Evolutionary conservation across 2,113 vertebrate species (phyloP).

Genomic region (Halcyon malimbica): DNA sequence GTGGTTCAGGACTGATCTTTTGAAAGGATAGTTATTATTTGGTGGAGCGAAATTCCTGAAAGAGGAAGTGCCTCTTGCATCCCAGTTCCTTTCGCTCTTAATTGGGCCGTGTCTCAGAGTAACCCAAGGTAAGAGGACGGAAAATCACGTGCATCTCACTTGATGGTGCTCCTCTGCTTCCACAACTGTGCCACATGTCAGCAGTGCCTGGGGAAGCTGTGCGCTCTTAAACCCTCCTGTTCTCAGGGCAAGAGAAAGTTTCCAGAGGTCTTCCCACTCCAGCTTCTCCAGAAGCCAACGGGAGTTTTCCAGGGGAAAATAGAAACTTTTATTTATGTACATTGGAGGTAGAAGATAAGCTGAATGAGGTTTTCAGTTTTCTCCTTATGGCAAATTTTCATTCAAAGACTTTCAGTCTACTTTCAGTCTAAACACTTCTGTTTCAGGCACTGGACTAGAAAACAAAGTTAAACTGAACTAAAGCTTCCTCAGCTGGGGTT

Average conservation of each 20-base stretch:
- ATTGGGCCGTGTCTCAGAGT: not conserved
- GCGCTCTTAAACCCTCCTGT: not conserved
- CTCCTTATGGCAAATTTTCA: not conserved
- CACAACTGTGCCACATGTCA: accelerated
- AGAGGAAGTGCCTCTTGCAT: not conserved
- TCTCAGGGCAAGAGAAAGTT: not conserved
- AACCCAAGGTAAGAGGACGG: not conserved
- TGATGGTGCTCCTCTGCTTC: not conserved
- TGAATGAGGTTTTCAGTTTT: not conserved
- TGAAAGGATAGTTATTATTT: not conserved
- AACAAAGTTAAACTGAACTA: not conserved
- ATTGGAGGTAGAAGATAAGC: not conserved
- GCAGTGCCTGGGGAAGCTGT: not conserved
- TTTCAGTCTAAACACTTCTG: not conserved
- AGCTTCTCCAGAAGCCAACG: not conserved
- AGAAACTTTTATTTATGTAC: not conserved
- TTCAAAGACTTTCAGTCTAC: not conserved
- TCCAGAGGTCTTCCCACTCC: not conserved
- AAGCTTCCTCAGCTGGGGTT: not conserved
- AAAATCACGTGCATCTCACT: not conserved
- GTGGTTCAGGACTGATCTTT: not conserved
- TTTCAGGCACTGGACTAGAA: not conserved
- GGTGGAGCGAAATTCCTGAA: not conserved
- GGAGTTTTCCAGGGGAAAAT: not conserved
- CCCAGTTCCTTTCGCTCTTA: not conserved